Conservation (phyloP, 2,113 vertebrate genomes). For the Tympanuchus pallidicinctus region DNA sequence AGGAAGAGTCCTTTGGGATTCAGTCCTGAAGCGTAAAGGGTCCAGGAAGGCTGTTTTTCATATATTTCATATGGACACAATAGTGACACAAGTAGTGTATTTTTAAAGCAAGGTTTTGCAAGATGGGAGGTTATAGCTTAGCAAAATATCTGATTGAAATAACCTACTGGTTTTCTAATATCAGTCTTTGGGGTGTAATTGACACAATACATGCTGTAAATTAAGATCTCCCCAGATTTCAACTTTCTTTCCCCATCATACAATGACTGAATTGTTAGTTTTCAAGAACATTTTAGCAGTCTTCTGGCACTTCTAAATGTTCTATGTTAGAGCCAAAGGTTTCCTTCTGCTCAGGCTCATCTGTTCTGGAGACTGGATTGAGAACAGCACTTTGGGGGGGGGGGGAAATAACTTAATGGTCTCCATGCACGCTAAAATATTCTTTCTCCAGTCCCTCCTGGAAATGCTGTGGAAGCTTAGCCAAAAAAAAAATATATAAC, state of each 20-base stretch:
- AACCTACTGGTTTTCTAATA: neutral
- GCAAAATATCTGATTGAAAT: neutral
- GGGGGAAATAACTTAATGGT: neutral
- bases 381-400: neutral
- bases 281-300: neutral
- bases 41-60: neutral
- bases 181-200: neutral
- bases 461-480: neutral
- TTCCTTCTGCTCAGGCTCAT: neutral
- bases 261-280: neutral
- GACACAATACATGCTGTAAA: neutral
- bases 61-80: neutral
- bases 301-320: neutral
- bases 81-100: neutral
- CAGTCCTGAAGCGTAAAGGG: too few species aligned
- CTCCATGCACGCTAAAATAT: neutral
- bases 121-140: neutral
- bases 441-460: neutral
- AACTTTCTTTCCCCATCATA: neutral
- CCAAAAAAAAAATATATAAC: neutral
- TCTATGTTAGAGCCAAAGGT: neutral
- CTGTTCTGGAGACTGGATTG: neutral
- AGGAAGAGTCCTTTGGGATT: too few species aligned
- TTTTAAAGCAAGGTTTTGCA: slow-evolving; percentile 26
- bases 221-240: neutral